Conservation (phyloP, 1,140 invertebrate species). For the Oedothorax gibbosus region DNA sequence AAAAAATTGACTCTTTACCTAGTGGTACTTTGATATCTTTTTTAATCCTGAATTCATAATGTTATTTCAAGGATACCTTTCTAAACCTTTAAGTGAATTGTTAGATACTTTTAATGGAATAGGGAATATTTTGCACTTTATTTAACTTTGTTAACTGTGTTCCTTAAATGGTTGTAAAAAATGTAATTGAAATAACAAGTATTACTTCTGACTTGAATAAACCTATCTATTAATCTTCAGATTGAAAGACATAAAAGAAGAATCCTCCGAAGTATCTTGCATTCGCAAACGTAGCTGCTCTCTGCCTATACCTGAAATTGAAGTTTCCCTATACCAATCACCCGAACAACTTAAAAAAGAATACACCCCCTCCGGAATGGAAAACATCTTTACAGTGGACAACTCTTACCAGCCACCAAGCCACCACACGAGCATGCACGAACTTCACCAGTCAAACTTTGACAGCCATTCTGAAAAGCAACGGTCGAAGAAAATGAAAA, state of each 20-base stretch:
- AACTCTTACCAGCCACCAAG: constrained; percentile 68
- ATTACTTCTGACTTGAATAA: no score
- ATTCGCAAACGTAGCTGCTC: constrained; percentile 81
- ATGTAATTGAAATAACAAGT: no score
- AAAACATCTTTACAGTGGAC: constrained; percentile 67
- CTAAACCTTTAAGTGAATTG: not conserved
- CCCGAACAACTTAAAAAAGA: constrained; percentile 63
- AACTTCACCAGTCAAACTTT: constrained; percentile 62
- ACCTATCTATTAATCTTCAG: constrained; percentile 8
- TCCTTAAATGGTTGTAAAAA: no score
- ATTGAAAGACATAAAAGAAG: constrained; percentile 53
- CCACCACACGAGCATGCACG: constrained; percentile 72
- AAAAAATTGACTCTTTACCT: no score
- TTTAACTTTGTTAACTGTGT: no score
- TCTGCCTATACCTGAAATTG: constrained; percentile 91
- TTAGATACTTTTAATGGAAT: no score
- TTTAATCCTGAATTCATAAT: no score
- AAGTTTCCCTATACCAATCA: constrained; percentile 83
- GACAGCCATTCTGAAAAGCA: constrained; percentile 78
- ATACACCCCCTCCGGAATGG: constrained; percentile 24
- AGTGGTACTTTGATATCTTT: no score
- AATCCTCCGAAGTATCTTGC: constrained; percentile 28
- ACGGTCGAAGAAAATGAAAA: constrained; percentile 84
- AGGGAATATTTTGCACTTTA: no score
- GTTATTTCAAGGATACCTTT: no score